Evolutionary conservation across 2,797 vertebrate species (phyloP), one percentile per base, ranked within the genome.

Genomic region (Glyptemys insculpta): DNA sequence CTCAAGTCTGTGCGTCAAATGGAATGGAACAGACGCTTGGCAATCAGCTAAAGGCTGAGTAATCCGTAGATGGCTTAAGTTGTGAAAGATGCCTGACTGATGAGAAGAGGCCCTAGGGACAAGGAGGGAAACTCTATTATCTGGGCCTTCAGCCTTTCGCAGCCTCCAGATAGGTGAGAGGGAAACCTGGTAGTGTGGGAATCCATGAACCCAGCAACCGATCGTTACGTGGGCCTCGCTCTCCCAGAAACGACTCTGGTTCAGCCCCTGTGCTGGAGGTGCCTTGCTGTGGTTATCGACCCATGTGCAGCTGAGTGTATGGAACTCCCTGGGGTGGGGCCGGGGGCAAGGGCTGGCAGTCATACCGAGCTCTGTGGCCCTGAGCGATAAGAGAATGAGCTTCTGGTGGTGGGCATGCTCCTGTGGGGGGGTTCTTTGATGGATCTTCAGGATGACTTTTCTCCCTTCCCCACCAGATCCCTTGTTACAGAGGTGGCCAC

Each of bases 231-330:
- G 9, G 5, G 76, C 86, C 79, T 37, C 11, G 1, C 56, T 29
- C 80, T 53, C 7, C 31, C 0, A 2, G 12, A 18, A 34, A 44
- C 41, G 79, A 72, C 23, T 25, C 29, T 0, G 0, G 2, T 31
- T 56, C 37, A 27, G 2, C 0, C 34, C 4, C 0, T 1, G 1
- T 0, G 56, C 79, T 3, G 8, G 79, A 37, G n/a, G 21, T 34
- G 47, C n/a, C 65, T 12, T 10, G 65, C 65, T 23, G n/a, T 37
- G 10, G 37, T 72, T 41, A 37, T 72, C 5, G 18, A 18, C 62
- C 34, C 62, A 34, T 1, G 4, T 5, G 34, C 34, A 16, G 34
- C 8, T n/a, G 62, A 10, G 62, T 34, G 31, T 8, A 19, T 62
- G 62, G 31, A 19, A n/a, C 62, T n/a, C 62, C 62, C 34, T 65